Percentiles rank a stretch among this genome's conserved stretches.
phyloP scores from a whole-genome alignment of 2,797 vertebrate genomes.

The Eulemur coronatus region DNA sequence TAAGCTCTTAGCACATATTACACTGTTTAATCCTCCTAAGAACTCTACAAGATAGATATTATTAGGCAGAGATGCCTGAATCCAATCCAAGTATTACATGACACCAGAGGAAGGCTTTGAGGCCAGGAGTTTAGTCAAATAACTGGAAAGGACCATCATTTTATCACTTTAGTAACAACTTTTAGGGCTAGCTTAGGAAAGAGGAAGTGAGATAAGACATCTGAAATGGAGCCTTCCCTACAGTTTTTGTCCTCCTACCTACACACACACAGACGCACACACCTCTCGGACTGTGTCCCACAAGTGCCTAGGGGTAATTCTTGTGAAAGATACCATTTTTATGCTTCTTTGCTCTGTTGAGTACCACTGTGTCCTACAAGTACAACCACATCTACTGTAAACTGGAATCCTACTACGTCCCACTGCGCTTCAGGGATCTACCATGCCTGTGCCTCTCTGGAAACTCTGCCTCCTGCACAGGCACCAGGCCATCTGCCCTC shows the following conservation, averaged over 20 bases:
- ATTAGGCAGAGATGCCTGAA: background rate
- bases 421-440: too few relatives aligned
- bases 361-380: background rate
- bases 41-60: background rate
- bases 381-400: background rate
- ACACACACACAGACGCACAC: background rate
- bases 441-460: background rate
- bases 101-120: background rate
- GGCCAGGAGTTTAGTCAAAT: background rate
- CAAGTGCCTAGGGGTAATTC: background rate
- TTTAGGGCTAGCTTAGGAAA: background rate
- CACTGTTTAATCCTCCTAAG: background rate
- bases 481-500: background rate
- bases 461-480: background rate
- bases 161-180: background rate
- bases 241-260: background rate
- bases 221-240: background rate
- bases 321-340: background rate
- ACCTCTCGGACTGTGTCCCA: background rate
- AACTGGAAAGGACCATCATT: background rate
- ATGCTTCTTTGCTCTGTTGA: background rate
- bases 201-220: background rate
- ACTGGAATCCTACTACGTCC: too few relatives aligned
- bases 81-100: background rate
- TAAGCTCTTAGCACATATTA: background rate